A percentile compares a stretch with the other conserved stretches of the same genome.
These are phyloP conservation scores for Onchidella celtica DNA, from an alignment of 2,888 invertebrate genomes.

Conservation along the genomic window DNA sequence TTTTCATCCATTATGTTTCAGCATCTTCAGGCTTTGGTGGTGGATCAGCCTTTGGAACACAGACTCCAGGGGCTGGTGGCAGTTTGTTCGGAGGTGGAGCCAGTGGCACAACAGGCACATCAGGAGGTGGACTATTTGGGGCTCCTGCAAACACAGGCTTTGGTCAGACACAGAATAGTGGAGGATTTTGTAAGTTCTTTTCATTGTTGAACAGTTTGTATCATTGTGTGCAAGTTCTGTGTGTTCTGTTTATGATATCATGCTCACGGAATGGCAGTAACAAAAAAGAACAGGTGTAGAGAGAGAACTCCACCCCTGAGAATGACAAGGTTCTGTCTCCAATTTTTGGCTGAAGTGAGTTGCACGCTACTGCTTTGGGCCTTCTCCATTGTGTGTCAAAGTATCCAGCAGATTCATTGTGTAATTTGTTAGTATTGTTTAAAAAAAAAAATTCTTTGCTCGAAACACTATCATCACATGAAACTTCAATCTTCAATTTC, in stretches of 20 bases:
- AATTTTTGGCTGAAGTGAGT: no score
- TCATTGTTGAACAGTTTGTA: not conserved
- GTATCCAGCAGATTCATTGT: no score
- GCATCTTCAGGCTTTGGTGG: slow-evolving; percentile 51
- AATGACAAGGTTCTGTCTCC: no score
- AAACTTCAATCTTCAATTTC: no score
- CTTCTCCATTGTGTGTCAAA: no score
- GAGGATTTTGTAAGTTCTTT: slow-evolving; percentile 58
- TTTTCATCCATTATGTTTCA: slow-evolving; percentile 24
- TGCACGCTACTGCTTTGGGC: no score
- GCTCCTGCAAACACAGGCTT: slow-evolving; percentile 56
- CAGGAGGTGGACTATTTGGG: slow-evolving; percentile 57
- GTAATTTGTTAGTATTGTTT: no score
- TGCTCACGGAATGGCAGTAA: no score
- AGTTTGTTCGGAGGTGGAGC: slow-evolving; percentile 61
- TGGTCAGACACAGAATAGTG: slow-evolving; percentile 54
- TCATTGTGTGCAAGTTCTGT: not conserved
- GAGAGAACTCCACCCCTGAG: no score
- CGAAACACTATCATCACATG: no score
- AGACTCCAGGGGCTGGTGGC: slow-evolving; percentile 56
- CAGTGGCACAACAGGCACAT: slow-evolving; percentile 46
- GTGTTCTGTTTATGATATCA: not conserved
- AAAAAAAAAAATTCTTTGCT: no score
- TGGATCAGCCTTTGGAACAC: slow-evolving; percentile 51
- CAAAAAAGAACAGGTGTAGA: no score